Evolutionary conservation across 2,888 invertebrate species (phyloP), one percentile per base, ranked within the genome.

Genomic region (Luffia ferchaultella): DNA sequence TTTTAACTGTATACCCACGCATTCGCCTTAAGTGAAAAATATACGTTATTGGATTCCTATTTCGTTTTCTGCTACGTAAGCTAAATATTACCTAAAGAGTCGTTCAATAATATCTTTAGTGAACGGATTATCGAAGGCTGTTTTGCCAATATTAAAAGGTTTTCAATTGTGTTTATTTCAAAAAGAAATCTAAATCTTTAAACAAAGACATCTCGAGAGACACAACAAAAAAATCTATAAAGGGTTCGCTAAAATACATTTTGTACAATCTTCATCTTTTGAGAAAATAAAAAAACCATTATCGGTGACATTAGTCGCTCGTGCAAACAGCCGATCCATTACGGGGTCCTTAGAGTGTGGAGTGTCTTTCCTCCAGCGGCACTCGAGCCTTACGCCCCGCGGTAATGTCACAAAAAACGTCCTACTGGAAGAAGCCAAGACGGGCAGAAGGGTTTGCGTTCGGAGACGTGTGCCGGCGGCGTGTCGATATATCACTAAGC

Each of bases 381-480:
- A 20, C 18, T 20, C 42, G 19, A 20, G 17, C 16, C n/a, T 16
- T 16, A 16, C 49, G 49, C 49, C 49, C 20, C 20, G 16, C 30
- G 20, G 43, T 20, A 9, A 20, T 20, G 44, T n/a, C 20, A 43
- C 49, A 49, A 49, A 49, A 49, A 49, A 43, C 48, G 43, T 19
- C 5, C 18, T 43, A 43, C 20, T 20, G 49, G 16, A 59, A 52
- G 53, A 61, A 55, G 56, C 52, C 60, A 56, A 57, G 56, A 58
- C 57, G 59, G 55, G 56, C 58, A 57, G 59, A 60, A 53, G 56
- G 56, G 60, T 68, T 61, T 30, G 59, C 61, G 57, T 58, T 60
- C 59, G 58, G 58, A 62, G 62, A 63, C 65, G 65, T 63, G 67
- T 67, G 70, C 60, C 69, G 62, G 58, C 60, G 59, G 61, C 58